These are phyloP conservation scores for Chelon labrosus DNA, from an alignment of 2,797 vertebrate genomes.

Conservation along the genomic window DNA sequence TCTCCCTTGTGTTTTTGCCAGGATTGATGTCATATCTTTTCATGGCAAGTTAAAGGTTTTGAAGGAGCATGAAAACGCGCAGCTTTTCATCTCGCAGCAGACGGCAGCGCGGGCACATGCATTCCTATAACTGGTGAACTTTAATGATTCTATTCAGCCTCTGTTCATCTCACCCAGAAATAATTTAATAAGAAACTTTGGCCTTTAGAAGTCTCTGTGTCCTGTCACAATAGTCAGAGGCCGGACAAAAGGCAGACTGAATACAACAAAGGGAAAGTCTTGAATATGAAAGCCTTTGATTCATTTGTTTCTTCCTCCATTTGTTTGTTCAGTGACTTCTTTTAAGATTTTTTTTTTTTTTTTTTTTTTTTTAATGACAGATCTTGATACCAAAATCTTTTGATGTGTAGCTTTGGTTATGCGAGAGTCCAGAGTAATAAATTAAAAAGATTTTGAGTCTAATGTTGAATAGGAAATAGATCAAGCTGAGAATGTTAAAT, in stretches of 20 bases:
- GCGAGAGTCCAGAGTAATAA: conserved; percentile 2
- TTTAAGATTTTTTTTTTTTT: conserved; percentile 61
- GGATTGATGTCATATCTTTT: conserved; percentile 99
- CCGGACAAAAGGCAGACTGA: conserved; percentile 82
- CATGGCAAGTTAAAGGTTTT: conserved; percentile 96
- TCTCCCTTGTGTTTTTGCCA: conserved; percentile 93
- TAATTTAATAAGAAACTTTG: conserved; percentile 92
- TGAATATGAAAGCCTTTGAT: conserved; percentile 83
- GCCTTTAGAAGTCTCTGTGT: conserved; percentile 82
- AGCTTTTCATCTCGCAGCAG: conserved; percentile 89
- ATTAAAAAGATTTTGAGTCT: background rate
- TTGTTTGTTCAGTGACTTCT: conserved; percentile 80
- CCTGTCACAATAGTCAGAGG: conserved; percentile 83
- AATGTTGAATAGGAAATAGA: background rate
- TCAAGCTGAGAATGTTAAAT: too few relatives aligned
- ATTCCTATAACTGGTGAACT: conserved; percentile 88
- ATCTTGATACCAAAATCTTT: conserved; percentile 74
- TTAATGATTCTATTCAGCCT: conserved; percentile 91
- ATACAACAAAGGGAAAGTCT: conserved; percentile 81
- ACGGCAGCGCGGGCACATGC: conserved; percentile 80
- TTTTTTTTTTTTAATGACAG: conserved; percentile 63
- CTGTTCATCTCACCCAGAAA: conserved; percentile 90
- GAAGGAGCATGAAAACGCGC: conserved; percentile 88
- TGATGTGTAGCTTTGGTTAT: conserved; percentile 43
- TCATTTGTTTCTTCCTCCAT: conserved; percentile 43